phyloP scores from a whole-genome alignment of 2,113 vertebrate species.

The Ptychochromis oligacanthus region DNA sequence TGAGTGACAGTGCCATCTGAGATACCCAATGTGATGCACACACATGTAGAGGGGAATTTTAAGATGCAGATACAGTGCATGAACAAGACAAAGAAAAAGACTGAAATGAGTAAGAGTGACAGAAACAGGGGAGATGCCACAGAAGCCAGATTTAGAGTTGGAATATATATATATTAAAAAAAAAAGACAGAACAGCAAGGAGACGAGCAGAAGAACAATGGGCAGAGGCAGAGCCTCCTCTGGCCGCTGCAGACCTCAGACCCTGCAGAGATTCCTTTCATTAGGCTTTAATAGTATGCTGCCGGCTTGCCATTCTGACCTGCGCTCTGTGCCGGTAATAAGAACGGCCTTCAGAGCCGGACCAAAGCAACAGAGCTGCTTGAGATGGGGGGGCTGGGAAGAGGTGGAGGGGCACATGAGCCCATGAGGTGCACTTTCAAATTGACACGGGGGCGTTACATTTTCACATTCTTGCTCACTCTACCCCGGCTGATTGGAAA shows the following conservation, averaged over 20 bases:
- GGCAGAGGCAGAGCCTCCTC: constrained; percentile 63
- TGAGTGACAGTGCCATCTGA: neutral
- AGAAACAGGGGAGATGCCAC: constrained; percentile 11
- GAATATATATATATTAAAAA: too few species aligned
- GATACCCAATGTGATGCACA: neutral
- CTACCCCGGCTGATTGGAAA: constrained; percentile 51
- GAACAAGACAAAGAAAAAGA: constrained; percentile 8
- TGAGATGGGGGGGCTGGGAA: constrained; percentile 36
- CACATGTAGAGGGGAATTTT: neutral
- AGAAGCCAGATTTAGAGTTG: constrained; percentile 43
- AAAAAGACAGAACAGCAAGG: constrained; percentile 26
- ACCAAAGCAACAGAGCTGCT: constrained; percentile 77
- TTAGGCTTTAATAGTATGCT: constrained; percentile 82
- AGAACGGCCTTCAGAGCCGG: constrained; percentile 79
- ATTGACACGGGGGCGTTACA: constrained; percentile 75
- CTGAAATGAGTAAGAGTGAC: constrained; percentile 24
- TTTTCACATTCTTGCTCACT: constrained; percentile 74
- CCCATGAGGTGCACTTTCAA: constrained; percentile 74
- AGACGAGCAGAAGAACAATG: constrained; percentile 68
- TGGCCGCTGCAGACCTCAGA: constrained; percentile 70
- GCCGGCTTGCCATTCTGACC: constrained; percentile 79
- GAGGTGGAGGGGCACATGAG: constrained; percentile 53
- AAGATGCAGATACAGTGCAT: neutral
- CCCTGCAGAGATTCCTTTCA: constrained; percentile 81
- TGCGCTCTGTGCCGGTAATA: constrained; percentile 80